Conservation (phyloP, 2,113 vertebrate species). For the Perca flavescens region DNA sequence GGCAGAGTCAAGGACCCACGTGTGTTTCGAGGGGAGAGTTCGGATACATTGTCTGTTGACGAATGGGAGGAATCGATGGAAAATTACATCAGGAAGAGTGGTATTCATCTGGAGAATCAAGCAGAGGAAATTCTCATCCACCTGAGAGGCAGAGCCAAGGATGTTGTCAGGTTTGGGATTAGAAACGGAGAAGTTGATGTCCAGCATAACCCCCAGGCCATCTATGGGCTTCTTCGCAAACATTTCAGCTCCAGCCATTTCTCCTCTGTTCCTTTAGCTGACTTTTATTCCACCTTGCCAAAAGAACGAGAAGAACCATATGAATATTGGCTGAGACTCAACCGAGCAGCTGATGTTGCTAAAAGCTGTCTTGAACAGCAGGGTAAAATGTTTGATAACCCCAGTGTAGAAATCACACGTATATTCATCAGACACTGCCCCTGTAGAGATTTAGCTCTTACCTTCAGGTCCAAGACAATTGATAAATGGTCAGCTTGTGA, state of each 20-base stretch:
- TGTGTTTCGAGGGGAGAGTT: slow-evolving; percentile 1
- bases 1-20: slow-evolving; percentile 8
- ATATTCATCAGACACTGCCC: slow-evolving; percentile 27
- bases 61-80: slow-evolving; percentile 20
- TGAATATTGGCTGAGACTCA: no score
- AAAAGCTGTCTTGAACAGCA: not conserved
- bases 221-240: no score
- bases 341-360: no score
- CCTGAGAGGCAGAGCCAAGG: slow-evolving; percentile 27
- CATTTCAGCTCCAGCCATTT: no score
- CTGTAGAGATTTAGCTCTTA: slow-evolving; percentile 4
- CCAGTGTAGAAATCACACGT: not conserved
- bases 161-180: slow-evolving; percentile 2
- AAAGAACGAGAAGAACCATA: no score
- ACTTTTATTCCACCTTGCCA: no score
- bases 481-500: slow-evolving; percentile 21
- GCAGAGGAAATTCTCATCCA: slow-evolving; percentile 21
- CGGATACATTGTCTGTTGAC: not conserved
- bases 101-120: not conserved
- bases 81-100: slow-evolving; percentile 4
- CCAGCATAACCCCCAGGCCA: no score
- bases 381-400: slow-evolving; percentile 4
- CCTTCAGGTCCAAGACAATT: slow-evolving; percentile 31
- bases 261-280: no score
- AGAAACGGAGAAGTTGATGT: slow-evolving; percentile 15